Evolutionary conservation across 1,140 invertebrate species (phyloP).

Genomic region (Cyclargus thomasi): DNA sequence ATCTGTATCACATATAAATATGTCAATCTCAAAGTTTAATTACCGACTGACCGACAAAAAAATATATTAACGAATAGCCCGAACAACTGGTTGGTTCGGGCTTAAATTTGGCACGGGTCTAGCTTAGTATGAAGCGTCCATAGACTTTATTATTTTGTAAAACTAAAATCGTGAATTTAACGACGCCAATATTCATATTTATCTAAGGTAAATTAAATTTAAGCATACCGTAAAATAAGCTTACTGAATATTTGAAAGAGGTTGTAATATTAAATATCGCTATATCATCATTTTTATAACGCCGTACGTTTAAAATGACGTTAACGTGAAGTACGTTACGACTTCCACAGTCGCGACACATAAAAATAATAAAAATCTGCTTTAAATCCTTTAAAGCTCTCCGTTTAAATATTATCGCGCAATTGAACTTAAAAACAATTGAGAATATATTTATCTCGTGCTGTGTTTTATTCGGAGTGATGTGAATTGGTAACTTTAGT

Average conservation of each 20-base stretch:
- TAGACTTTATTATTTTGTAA: too few species aligned
- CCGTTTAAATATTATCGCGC: conserved; percentile 3
- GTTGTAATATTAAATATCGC: neutral
- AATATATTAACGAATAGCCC: too few species aligned
- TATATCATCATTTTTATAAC: conserved; percentile 9
- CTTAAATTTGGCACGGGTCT: too few species aligned
- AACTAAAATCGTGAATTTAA: too few species aligned
- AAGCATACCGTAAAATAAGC: neutral
- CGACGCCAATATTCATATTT: neutral
- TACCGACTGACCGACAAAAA: too few species aligned
- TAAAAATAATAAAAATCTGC: conserved; percentile 10
- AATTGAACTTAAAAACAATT: conserved; percentile 11
- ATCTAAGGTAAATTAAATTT: neutral
- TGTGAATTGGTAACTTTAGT: neutral
- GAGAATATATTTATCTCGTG: neutral
- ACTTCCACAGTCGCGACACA: conserved; percentile 8
- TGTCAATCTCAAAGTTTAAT: too few species aligned
- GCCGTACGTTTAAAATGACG: neutral
- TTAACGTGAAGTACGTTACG: conserved; percentile 11
- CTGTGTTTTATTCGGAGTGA: neutral
- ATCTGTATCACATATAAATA: too few species aligned
- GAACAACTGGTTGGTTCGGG: too few species aligned
- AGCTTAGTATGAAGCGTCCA: too few species aligned
- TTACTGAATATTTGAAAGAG: neutral
- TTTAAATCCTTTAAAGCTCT: conserved; percentile 6